Evolutionary conservation across 2,797 vertebrate genomes (phyloP), one percentile per base, ranked within the genome.

Genomic region (Chloroceryle inda): DNA sequence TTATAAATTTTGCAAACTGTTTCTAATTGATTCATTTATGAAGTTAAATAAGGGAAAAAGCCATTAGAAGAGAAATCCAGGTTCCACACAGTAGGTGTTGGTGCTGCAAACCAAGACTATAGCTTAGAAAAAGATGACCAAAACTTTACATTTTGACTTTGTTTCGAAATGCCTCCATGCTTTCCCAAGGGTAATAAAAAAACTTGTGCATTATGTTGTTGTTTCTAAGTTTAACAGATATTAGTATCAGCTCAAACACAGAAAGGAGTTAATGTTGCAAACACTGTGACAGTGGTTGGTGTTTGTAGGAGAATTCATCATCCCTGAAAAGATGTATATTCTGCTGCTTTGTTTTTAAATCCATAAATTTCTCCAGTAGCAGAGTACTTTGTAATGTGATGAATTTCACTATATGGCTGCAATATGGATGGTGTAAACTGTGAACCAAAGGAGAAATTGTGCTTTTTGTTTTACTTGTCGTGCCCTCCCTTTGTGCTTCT

Each of bases 281-380:
- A 62, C 26, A 38, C 23, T 18, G 22, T 89, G 84, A 85, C 75
- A 64, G 40, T 45, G n/a, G 33, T 49, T 90, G 74, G 33, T 85
- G 74, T 79, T 94, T 86, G 80, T 35, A 58, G 68, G 6, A 53
- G 73, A 89, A 89, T 95, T 85, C 53, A 53, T 96, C 79, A 74
- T 85, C 45, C 58, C 53, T 85, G 93, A 77, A 83, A 89, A 94
- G 85, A 95, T 89, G 66, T 53, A 58, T 91, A 78, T 95, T 89
- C 75, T 78, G 10, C 62, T 75, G 56, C 82, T 94, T 89, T 78
- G 63, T 33, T 89, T 91, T 38, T 47, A 88, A 93, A 95, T 88
- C 78, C 75, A 80, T 92, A 83, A 38, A 80, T 85, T 96, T 37
- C 38, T 58, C 52, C 5, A n/a, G 76, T 27, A 50, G 40, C 40